These are phyloP conservation scores for Limnephilus lunatus DNA, from an alignment of 2,888 invertebrate species.

Conservation along the genomic window DNA sequence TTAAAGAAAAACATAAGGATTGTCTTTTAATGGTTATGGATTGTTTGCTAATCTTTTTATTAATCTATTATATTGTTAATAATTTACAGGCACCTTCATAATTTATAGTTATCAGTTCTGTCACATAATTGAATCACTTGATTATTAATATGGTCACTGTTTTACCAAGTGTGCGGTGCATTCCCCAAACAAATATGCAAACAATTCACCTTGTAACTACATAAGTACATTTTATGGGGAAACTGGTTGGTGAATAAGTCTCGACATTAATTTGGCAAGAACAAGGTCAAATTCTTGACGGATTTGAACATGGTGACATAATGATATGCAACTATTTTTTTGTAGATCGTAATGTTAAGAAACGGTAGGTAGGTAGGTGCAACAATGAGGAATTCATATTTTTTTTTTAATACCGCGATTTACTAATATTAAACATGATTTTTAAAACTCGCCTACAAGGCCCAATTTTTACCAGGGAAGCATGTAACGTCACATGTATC, in stretches of 20 bases:
- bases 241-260: background rate
- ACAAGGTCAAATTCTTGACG: background rate
- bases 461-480: too few relatives aligned
- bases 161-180: background rate
- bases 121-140: background rate
- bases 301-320: background rate
- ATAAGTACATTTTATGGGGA: background rate
- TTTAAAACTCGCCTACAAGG: too few relatives aligned
- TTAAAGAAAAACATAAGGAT: too few relatives aligned
- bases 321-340: too few relatives aligned
- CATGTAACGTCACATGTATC: too few relatives aligned
- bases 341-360: too few relatives aligned
- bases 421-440: too few relatives aligned
- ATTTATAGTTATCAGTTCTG: background rate
- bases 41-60: background rate
- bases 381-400: too few relatives aligned
- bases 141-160: background rate
- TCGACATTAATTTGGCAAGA: background rate
- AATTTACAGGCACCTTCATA: background rate
- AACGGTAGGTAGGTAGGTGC: too few relatives aligned
- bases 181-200: background rate
- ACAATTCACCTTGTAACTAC: background rate
- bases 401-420: too few relatives aligned
- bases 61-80: background rate
- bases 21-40: background rate